Base-by-base conservation (phyloP, 2,888 invertebrate species). In the Brachycybe producta region DNA sequence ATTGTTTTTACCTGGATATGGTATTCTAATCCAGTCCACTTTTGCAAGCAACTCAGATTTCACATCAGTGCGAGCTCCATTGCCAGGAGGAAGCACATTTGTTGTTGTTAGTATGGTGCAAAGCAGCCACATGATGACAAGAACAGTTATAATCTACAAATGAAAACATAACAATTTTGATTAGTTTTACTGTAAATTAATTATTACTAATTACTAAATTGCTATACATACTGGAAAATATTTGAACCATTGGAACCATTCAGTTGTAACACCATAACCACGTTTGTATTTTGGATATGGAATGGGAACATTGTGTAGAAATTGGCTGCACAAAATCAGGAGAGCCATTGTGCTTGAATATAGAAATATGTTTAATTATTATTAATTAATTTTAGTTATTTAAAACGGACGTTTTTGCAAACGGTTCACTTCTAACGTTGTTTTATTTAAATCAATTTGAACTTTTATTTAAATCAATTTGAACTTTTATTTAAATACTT, bases 151-250 rank as follows among this genome's bases (percentile, higher is more conserved):
- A 1, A 85, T 80, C 83, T 82, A 58, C 1, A 57, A 57, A 52
- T 34, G 53, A 50, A 52, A 11, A n/a, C n/a, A n/a, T n/a, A n/a
- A n/a, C n/a, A n/a, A n/a, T n/a, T n/a, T n/a, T n/a, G n/a, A n/a
- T n/a, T n/a, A n/a, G n/a, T n/a, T n/a, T n/a, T n/a, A n/a, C n/a
- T n/a, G n/a, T n/a, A n/a, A n/a, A n/a, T n/a, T n/a, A n/a, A n/a
- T n/a, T n/a, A n/a, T n/a, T n/a, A n/a, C n/a, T n/a, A n/a, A n/a
- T n/a, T n/a, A n/a, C n/a, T n/a, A n/a, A n/a, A n/a, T n/a, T n/a
- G n/a, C n/a, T n/a, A n/a, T n/a, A n/a, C n/a, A 74, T 65, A 83
- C 85, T 51, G 86, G 84, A 61, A 85, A 82, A 15, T 85, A 68
- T 62, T 83, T 84, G 64, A 86, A 85, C 24, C 85, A 64, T 24